Percentiles rank a stretch among this genome's conserved stretches.
These are phyloP conservation scores for Bombus confusus DNA, from an alignment of 1,140 invertebrate genomes.

Conservation along the genomic window DNA sequence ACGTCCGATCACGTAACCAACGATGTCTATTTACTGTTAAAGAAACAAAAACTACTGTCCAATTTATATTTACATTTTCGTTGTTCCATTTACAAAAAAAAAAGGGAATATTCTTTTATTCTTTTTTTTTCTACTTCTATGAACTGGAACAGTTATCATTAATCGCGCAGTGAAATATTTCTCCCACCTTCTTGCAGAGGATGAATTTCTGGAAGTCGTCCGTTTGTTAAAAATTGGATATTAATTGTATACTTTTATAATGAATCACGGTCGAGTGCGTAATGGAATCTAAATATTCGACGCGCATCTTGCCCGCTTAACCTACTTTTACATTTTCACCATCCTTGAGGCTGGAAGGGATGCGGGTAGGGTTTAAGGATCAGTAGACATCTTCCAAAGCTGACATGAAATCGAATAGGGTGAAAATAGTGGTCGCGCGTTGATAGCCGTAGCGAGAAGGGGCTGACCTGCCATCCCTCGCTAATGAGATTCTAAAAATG, in stretches of 20 bases:
- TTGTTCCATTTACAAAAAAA: no score
- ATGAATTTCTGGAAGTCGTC: no score
- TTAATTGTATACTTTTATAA: no score
- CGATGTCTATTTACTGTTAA: neutral
- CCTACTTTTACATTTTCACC: neutral
- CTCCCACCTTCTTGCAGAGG: no score
- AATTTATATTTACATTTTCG: no score
- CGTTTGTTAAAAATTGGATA: no score
- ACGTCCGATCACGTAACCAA: neutral
- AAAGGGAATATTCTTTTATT: no score
- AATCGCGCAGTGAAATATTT: no score
- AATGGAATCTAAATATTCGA: neutral
- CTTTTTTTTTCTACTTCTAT: no score
- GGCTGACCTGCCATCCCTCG: neutral
- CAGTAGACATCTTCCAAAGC: neutral
- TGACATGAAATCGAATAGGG: conserved; percentile 16
- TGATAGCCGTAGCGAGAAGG: neutral
- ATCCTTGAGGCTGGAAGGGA: neutral
- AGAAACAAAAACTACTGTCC: neutral
- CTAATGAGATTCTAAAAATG: conserved; percentile 35
- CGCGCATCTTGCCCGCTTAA: conserved; percentile 1
- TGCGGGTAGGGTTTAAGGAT: conserved; percentile 21
- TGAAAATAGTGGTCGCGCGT: neutral
- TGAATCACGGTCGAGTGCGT: neutral
- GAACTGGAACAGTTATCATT: no score